Base-by-base conservation (phyloP, 1,140 invertebrate genomes). In the Tetragonula clypearis region DNA sequence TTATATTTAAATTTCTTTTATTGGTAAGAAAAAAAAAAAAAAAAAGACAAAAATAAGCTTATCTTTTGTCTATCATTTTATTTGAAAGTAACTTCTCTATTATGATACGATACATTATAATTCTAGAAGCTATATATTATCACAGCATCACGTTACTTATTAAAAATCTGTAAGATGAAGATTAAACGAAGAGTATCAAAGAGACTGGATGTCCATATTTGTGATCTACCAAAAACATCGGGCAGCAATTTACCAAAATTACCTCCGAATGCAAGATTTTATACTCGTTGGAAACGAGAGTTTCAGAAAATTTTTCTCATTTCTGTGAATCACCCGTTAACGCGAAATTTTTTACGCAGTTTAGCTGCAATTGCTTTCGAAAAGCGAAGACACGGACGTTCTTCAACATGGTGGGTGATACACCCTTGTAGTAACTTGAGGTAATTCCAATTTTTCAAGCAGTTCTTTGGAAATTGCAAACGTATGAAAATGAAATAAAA, bases 381-480 rank as follows among this genome's bases (percentile, higher is more conserved):
- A 69, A 94, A 92, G 74, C 87, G 82, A 65, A 83, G 89, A 65
- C 93, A 94, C 12, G 89, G 90, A 11, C 88, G 88, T 56, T 92
- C 90, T 21, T 5, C 66, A 1, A 12, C 91, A 65, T 93, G 93
- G 92, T 94, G 93, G 93, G 53, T 92, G 23, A 90, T 93, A 71
- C 93, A 94, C 84, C 93, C 93, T 1, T 93, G 77, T 69, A 94
- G 93, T 62, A 17, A 41, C 14, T 88, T 93, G 15, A 87, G 92
- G 92, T 93, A 58, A 82, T 30, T n/a, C 19, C 19, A 49, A 56
- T 26, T 49, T 58, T 66, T 17, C 2, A 17, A 26, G 6, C 2
- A 53, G 2, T 41, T 5, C 23, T 71, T 5, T 58, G 55, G 21
- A 9, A 77, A 69, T 68, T 58, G 21, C 11, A 0, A 49, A 49